Percentiles rank a stretch among this genome's conserved stretches.
These are phyloP conservation scores for Synaphobranchus kaupii DNA, from an alignment of 2,797 vertebrate species.

Conservation along the genomic window DNA sequence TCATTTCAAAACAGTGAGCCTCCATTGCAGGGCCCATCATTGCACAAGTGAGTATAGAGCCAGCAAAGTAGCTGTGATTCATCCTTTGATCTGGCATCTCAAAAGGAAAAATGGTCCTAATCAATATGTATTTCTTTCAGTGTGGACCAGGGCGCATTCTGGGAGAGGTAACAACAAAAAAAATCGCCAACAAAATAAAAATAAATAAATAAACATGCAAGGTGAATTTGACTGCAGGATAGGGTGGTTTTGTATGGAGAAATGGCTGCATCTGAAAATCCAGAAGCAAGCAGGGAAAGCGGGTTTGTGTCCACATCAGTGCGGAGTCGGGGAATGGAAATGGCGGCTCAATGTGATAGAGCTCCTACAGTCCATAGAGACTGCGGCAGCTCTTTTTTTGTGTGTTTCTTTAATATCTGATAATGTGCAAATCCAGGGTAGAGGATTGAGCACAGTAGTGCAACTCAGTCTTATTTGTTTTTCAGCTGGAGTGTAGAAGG, in stretches of 20 bases:
- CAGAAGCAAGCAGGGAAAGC: background rate
- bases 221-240: background rate
- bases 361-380: background rate
- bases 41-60: background rate
- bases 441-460: constrained; percentile 1
- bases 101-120: background rate
- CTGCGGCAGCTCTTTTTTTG: background rate
- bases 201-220: background rate
- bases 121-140: constrained; percentile 9
- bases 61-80: background rate
- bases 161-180: background rate
- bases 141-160: background rate
- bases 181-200: background rate
- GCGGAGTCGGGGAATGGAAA: background rate
- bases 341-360: background rate
- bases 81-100: constrained; percentile 3
- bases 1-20: background rate
- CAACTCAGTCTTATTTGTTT: background rate
- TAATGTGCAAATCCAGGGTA: background rate
- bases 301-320: background rate
- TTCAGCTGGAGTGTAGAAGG: constrained; percentile 1
- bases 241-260: background rate
- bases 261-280: background rate
- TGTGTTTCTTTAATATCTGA: constrained; percentile 17
- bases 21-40: background rate